These are phyloP conservation scores for Echinops telfairi DNA, from an alignment of 2,113 vertebrate genomes.

Conservation along the genomic window DNA sequence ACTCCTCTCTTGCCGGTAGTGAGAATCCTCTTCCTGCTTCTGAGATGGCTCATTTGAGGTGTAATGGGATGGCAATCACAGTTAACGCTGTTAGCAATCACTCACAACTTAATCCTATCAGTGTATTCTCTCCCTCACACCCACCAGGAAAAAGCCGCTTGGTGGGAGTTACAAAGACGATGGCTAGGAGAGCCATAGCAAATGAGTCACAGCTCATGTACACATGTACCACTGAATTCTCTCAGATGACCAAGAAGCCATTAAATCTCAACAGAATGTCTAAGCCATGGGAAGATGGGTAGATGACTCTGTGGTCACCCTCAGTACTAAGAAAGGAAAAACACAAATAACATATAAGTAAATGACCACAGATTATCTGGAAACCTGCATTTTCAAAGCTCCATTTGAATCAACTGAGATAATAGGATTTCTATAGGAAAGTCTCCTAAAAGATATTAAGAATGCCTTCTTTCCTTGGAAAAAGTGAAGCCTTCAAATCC, in stretches of 20 bases:
- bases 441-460: not conserved
- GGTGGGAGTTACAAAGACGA: too few species aligned
- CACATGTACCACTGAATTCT: not conserved
- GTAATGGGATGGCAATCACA: too few species aligned
- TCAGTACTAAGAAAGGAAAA: not conserved
- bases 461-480: not conserved
- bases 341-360: not conserved
- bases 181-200: too few species aligned
- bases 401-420: constrained; percentile 10
- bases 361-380: not conserved
- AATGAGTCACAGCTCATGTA: too few species aligned
- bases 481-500: not conserved
- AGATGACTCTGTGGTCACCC: not conserved
- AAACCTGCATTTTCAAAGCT: constrained; percentile 36
- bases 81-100: too few species aligned
- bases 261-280: not conserved
- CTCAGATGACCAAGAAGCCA: not conserved
- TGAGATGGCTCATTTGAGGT: too few species aligned
- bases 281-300: not conserved
- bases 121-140: too few species aligned
- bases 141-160: too few species aligned
- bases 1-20: too few species aligned
- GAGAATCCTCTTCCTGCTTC: too few species aligned
- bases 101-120: too few species aligned
- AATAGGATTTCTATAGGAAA: not conserved